Percentiles rank a stretch among this genome's conserved stretches.
Conservation (phyloP, 1,140 invertebrate species). For the Zaprionus ornatus region DNA sequence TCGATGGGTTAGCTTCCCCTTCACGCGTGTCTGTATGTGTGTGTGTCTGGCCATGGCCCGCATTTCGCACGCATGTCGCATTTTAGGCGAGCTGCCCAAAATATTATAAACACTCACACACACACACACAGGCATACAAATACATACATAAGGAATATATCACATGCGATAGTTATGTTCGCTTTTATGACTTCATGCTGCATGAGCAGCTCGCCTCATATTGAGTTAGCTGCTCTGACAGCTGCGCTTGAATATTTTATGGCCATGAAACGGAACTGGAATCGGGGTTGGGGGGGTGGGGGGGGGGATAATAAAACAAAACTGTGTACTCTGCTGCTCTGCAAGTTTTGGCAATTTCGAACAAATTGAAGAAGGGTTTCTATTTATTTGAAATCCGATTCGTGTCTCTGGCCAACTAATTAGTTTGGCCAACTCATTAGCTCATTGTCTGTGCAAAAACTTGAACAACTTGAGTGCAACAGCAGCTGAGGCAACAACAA, state of each 20-base stretch:
- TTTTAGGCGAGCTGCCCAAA: constrained; percentile 56
- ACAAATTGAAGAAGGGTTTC: constrained; percentile 2
- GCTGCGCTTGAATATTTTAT: constrained; percentile 46
- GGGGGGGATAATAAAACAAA: constrained; percentile 5
- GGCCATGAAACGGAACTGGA: neutral
- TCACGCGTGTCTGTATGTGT: neutral
- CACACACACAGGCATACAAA: constrained; percentile 3
- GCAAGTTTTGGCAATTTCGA: neutral
- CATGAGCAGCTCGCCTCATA: constrained; percentile 19
- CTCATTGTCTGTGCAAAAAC: constrained; percentile 72
- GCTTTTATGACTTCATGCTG: constrained; percentile 62
- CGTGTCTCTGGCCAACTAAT: constrained; percentile 28
- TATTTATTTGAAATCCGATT: constrained; percentile 9
- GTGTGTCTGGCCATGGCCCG: constrained; percentile 55
- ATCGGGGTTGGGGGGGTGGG: too few relatives aligned
- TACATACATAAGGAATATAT: constrained; percentile 1
- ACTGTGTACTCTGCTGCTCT: neutral
- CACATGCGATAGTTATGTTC: constrained; percentile 28
- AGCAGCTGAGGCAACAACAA: constrained; percentile 8
- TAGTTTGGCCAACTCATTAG: constrained; percentile 71
- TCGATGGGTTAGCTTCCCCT: constrained; percentile 22
- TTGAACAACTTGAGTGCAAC: constrained; percentile 56
- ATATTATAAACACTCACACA: constrained; percentile 41
- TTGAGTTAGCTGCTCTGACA: constrained; percentile 48
- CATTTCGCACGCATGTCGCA: constrained; percentile 41